A percentile compares a stretch with the other conserved stretches of the same genome.
Conservation (phyloP, 2,888 invertebrate genomes). For the Andrena haemorrhoa region DNA sequence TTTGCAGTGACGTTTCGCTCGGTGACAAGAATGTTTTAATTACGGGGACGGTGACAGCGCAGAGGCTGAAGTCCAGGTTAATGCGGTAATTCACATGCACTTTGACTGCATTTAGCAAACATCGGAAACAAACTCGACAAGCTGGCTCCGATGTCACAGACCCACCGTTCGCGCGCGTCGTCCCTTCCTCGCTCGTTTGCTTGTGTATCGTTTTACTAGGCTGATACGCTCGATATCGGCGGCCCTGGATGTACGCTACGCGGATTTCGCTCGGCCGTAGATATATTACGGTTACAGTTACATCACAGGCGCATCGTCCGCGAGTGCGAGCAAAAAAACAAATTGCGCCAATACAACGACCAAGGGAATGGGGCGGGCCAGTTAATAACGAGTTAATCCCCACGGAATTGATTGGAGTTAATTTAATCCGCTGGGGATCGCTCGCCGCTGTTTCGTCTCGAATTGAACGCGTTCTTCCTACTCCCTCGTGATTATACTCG, state of each 20-base stretch:
- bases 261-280: constrained; percentile 32
- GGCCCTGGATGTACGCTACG: background rate
- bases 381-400: constrained; percentile 6
- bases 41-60: constrained; percentile 66
- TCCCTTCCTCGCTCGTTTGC: constrained; percentile 37
- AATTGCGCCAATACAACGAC: constrained; percentile 5
- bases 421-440: constrained; percentile 3
- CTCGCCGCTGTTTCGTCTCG: constrained; percentile 6
- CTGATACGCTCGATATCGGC: constrained; percentile 64
- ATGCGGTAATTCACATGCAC: constrained; percentile 83
- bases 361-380: too few species aligned
- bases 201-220: constrained; percentile 62
- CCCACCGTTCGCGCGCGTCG: constrained; percentile 39
- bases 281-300: constrained; percentile 18
- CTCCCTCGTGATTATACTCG: background rate
- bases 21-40: constrained; percentile 81
- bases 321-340: background rate
- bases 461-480: background rate
- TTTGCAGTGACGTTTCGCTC: constrained; percentile 68
- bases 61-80: constrained; percentile 74
- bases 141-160: constrained; percentile 73
- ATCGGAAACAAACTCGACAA: constrained; percentile 79
- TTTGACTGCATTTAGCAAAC: constrained; percentile 82
- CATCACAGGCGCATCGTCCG: background rate
- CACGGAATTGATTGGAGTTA: constrained; percentile 4